Percentiles rank a stretch among this genome's conserved stretches.
Conservation (phyloP, 2,797 vertebrate species). For the Trachurus trachurus region DNA sequence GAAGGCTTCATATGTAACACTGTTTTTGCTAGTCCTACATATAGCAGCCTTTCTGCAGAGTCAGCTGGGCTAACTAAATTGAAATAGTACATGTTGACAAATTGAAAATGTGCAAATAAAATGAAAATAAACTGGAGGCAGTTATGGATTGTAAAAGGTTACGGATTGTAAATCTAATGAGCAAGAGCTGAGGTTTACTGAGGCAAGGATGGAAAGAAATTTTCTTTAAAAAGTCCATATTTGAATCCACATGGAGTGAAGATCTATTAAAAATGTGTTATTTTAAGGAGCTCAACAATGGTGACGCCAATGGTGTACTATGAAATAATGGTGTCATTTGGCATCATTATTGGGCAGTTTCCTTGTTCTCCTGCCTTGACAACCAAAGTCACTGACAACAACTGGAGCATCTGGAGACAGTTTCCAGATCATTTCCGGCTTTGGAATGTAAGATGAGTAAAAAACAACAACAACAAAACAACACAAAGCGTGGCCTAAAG, state of each 20-base stretch:
- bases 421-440: slow-evolving; percentile 63
- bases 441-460: slow-evolving; percentile 64
- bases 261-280: slow-evolving; percentile 8
- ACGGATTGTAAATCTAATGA: slow-evolving; percentile 58
- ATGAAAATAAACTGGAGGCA: slow-evolving; percentile 43
- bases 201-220: slow-evolving; percentile 30
- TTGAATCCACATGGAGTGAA: slow-evolving; percentile 8
- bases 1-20: slow-evolving; percentile 70
- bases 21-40: slow-evolving; percentile 71
- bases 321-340: slow-evolving; percentile 14
- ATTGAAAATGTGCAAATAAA: slow-evolving; percentile 75
- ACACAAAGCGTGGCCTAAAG: slow-evolving; percentile 48
- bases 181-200: slow-evolving; percentile 39
- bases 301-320: background rate
- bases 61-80: slow-evolving; percentile 68
- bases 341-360: slow-evolving; percentile 21
- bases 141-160: slow-evolving; percentile 50
- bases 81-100: slow-evolving; percentile 74
- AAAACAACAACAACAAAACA: slow-evolving; percentile 10
- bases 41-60: slow-evolving; percentile 73
- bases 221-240: slow-evolving; percentile 6
- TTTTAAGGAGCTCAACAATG: background rate
- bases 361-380: slow-evolving; percentile 35
- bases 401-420: slow-evolving; percentile 74
- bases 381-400: slow-evolving; percentile 40